Evolutionary conservation across 1,140 invertebrate species (phyloP), one percentile per base, ranked within the genome.

Genomic region (Cyphomyrmex costatus): DNA sequence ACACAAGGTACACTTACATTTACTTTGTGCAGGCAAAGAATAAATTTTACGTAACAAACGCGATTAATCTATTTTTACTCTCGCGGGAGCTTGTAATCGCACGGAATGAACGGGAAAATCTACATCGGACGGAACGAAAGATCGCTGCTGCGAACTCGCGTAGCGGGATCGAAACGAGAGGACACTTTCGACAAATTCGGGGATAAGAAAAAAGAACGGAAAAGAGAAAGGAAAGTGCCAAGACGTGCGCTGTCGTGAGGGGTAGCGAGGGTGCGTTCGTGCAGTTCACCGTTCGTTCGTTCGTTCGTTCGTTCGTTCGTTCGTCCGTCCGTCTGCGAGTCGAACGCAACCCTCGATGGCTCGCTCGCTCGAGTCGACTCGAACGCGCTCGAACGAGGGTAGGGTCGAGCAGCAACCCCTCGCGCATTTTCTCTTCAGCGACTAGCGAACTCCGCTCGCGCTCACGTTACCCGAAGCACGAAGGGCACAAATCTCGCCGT

Each of bases 331-430:
- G 65, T 56, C 10, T 51, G 51, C 24, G 79, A 80, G 79, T 82
- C 51, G 66, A 82, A 71, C 66, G 19, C 66, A 58, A 46, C 65
- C 51, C 79, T 71, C 79, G 79, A 71, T 60, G 66, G 66, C 53
- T 79, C 76, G 74, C 74, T 46, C 74, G 58, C 42, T 79, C 77
- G 77, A 79, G 77, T 79, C 61, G 33, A 71, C 65, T 82, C 63
- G 63, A 58, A 80, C 51, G 65, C 78, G 65, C 78, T 78, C 46
- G 77, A 68, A 68, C 53, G 68, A 71, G 24, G 53, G 0, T 21
- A 60, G 53, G 51, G 36, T 33, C 66, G 66, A 33, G 24, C 16
- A 24, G 58, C 6, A 46, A n/a, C 19, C 36, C 71, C 36, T 60
- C 53, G 53, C 79, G 36, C 36, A 58, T 58, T 58, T 42, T 21